Conservation (phyloP, 1,140 invertebrate genomes). For the Diachasma alloeum region DNA sequence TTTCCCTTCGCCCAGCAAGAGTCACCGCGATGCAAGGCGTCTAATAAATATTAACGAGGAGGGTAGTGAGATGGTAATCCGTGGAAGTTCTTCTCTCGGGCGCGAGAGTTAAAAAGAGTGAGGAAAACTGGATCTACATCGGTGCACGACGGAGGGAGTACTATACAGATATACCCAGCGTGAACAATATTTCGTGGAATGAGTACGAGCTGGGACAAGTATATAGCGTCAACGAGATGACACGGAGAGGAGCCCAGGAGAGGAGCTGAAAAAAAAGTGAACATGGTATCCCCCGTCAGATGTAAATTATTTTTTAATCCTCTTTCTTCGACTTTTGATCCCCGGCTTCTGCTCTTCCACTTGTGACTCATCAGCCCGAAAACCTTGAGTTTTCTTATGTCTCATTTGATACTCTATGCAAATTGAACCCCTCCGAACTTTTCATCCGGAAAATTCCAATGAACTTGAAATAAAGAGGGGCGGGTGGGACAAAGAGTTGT, state of each 20-base stretch:
- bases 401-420: neutral
- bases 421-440: neutral
- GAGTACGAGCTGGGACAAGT: neutral
- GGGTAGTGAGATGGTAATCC: conserved; percentile 55
- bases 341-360: conserved; percentile 24
- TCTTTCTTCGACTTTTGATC: conserved; percentile 35
- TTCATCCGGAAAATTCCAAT: neutral
- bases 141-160: neutral
- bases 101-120: conserved; percentile 1
- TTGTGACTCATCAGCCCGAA: neutral
- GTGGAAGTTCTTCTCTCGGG: conserved; percentile 47
- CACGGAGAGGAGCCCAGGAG: neutral
- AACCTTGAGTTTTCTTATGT: neutral
- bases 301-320: conserved; percentile 51
- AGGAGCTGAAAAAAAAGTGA: neutral
- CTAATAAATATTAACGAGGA: conserved; percentile 61
- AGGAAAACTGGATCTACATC: conserved; percentile 9
- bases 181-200: neutral
- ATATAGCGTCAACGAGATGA: conserved; percentile 11
- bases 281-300: conserved; percentile 23
- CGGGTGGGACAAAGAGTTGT: too few relatives aligned
- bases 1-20: neutral
- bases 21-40: conserved; percentile 36
- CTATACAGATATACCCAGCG: neutral
- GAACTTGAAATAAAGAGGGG: neutral